Conservation (phyloP, 2,113 vertebrate genomes). For the Sprattus sprattus region DNA sequence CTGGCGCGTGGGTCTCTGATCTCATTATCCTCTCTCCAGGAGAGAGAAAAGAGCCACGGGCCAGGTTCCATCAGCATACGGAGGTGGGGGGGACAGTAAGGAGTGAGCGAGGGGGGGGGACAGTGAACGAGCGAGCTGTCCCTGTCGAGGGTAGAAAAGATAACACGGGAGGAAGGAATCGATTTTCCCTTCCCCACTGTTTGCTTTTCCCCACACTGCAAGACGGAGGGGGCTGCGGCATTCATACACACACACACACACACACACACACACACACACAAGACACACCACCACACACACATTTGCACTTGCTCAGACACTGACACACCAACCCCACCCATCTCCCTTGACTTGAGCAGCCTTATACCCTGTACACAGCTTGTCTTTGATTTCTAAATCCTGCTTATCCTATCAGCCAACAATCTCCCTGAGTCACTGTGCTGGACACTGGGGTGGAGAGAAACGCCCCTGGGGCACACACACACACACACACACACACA, state of each 20-base stretch:
- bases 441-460: not conserved
- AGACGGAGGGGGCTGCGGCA: not conserved
- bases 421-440: conserved; percentile 4
- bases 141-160: conserved; percentile 27
- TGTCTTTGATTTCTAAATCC: not conserved
- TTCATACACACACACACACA: conserved; percentile 2
- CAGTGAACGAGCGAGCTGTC: not conserved
- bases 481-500: too few relatives aligned
- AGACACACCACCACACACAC: too few relatives aligned
- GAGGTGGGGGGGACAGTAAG: not conserved
- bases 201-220: conserved; percentile 13
- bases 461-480: not conserved
- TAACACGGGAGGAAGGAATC: conserved; percentile 21
- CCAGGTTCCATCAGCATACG: conserved; percentile 9
- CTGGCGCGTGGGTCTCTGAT: conserved; percentile 31
- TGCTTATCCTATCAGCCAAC: conserved; percentile 15
- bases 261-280: not conserved
- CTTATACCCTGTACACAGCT: not conserved
- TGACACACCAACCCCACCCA: not conserved
- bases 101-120: not conserved
- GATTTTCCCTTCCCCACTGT: conserved; percentile 32
- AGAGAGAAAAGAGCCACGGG: conserved; percentile 20
- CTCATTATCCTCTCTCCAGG: conserved; percentile 41
- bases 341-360: not conserved
- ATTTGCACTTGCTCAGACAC: too few relatives aligned